Percentiles rank a stretch among this genome's conserved stretches.
Conservation (phyloP, 2,797 vertebrate genomes). For the Holocentrus rufus region DNA sequence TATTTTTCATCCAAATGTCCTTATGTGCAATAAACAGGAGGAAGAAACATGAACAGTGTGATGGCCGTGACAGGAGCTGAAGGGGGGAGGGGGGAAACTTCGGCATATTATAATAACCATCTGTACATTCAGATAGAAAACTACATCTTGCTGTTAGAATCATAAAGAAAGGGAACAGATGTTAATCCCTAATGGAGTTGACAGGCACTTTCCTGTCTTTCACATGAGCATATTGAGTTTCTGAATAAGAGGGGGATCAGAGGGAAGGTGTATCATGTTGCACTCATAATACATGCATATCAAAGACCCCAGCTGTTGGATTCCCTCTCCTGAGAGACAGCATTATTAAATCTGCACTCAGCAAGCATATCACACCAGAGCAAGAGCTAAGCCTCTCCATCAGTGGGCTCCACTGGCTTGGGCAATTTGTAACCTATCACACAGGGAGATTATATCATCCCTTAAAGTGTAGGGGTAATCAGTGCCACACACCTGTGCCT, state of each 20-base stretch:
- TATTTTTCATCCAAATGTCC: slow-evolving; percentile 49
- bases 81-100: slow-evolving; percentile 48
- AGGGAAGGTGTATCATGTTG: slow-evolving; percentile 96
- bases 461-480: slow-evolving; percentile 89
- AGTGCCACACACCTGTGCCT: slow-evolving; percentile 91
- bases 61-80: slow-evolving; percentile 55
- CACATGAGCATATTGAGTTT: slow-evolving; percentile 87
- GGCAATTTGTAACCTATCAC: slow-evolving; percentile 91
- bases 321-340: slow-evolving; percentile 93
- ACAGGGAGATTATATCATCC: slow-evolving; percentile 89
- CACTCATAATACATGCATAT: slow-evolving; percentile 96
- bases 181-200: slow-evolving; percentile 83
- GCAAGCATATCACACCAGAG: slow-evolving; percentile 77
- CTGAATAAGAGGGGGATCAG: slow-evolving; percentile 91
- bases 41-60: slow-evolving; percentile 48
- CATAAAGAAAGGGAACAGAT: slow-evolving; percentile 82
- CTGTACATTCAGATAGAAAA: slow-evolving; percentile 78
- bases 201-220: slow-evolving; percentile 83
- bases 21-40: slow-evolving; percentile 49
- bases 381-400: slow-evolving; percentile 77
- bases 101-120: slow-evolving; percentile 77
- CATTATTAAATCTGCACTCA: slow-evolving; percentile 84
- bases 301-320: slow-evolving; percentile 95
- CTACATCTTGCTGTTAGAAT: slow-evolving; percentile 77
- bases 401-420: slow-evolving; percentile 69